A percentile compares a stretch with the other conserved stretches of the same genome.
These are phyloP conservation scores for Graptemys geographica DNA, from an alignment of 2,797 vertebrate genomes.

Conservation along the genomic window DNA sequence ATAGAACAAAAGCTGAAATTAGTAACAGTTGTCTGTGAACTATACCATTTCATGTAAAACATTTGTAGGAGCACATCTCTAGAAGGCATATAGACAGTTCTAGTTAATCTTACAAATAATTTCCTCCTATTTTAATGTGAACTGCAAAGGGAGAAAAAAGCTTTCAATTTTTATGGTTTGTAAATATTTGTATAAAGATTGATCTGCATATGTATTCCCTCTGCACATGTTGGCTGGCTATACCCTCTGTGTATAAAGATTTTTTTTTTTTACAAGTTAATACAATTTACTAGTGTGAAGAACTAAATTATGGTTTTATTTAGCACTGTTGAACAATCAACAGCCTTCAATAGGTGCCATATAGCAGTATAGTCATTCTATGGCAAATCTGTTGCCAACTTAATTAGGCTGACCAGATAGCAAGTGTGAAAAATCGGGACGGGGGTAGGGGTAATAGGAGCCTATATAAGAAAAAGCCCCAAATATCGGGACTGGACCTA, in stretches of 20 bases:
- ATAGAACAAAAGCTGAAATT: neutral
- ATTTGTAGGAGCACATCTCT: neutral
- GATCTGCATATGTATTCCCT: neutral
- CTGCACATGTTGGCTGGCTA: neutral
- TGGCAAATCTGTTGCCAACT: neutral
- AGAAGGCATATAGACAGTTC: slow-evolving; percentile 22
- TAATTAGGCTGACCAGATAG: no score
- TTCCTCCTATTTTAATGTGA: neutral
- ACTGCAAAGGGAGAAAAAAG: neutral
- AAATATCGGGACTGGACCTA: no score
- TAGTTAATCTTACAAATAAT: slow-evolving; percentile 22
- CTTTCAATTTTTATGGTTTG: neutral
- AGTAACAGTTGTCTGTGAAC: neutral
- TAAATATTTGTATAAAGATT: neutral
- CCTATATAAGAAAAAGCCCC: no score
- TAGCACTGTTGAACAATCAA: neutral
- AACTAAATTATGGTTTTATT: neutral
- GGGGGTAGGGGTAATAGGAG: no score
- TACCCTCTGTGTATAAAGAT: neutral
- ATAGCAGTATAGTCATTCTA: neutral
- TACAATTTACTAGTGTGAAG: neutral
- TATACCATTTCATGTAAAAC: neutral
- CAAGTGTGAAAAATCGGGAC: no score
- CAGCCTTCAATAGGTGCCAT: neutral
- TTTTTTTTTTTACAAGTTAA: neutral